A percentile compares a stretch with the other conserved stretches of the same genome.
Evolutionary conservation across 2,797 vertebrate genomes (phyloP).

Genomic region (Podargus strigoides): DNA sequence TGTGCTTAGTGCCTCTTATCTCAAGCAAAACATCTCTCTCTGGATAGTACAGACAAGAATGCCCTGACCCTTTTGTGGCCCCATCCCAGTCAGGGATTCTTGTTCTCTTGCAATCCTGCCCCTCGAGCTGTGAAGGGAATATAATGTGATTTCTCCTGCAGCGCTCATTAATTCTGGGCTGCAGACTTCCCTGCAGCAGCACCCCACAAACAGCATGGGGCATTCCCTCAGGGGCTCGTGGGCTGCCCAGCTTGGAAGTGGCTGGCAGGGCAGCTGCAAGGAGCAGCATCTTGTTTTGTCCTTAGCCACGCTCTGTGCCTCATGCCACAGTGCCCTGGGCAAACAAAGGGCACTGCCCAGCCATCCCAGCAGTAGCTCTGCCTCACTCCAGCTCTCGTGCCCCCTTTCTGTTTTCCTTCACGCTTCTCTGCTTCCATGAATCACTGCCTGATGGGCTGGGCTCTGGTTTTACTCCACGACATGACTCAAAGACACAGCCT

Average conservation of each 20-base stretch:
- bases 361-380: background rate
- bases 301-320: background rate
- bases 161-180: background rate
- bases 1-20: background rate
- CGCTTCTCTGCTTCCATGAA: background rate
- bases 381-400: background rate
- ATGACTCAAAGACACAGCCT: background rate
- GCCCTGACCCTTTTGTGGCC: background rate
- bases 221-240: background rate
- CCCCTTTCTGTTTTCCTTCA: background rate
- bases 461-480: background rate
- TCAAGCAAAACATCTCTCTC: background rate
- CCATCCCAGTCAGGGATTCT: background rate
- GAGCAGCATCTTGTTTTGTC: background rate
- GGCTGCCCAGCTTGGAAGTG: background rate
- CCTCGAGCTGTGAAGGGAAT: background rate
- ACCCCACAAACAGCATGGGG: background rate
- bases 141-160: background rate
- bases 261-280: background rate
- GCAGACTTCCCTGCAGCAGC: background rate
- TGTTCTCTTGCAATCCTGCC: background rate
- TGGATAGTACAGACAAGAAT: background rate
- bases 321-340: background rate
- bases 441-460: background rate
- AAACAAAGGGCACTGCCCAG: background rate